Base-by-base conservation (phyloP, 2,797 vertebrate genomes). In the Ptychadena robeensis region DNA sequence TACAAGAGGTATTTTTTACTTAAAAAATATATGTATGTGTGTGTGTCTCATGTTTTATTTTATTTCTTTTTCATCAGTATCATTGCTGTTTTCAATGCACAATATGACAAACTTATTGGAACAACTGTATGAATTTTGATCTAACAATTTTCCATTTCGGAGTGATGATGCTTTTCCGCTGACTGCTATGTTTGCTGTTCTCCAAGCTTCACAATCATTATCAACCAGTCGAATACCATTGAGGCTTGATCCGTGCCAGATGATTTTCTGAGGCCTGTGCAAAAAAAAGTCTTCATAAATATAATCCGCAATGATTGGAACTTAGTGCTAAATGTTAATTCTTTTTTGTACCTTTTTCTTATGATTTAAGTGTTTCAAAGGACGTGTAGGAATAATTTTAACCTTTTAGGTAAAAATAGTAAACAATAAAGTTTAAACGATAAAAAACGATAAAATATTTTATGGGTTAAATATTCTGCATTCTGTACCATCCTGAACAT, bases 21-120 rank as follows among this genome's bases (percentile, higher is more conserved):
- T n/a, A n/a, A n/a, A n/a, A n/a, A n/a, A n/a, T n/a, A n/a, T n/a
- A n/a, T n/a, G n/a, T n/a, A n/a, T 0, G 22, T 76, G 31, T 71
- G 3, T 14, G 8, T 61, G 1, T 4, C 25, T 37, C 27, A 25
- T 5, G 79, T 72, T 77, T 94, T 93, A 96, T 92, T 94, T 92
- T 88, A n/a, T 91, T 92, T 86, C 86, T 87, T 22, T 87, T 88
- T n/a, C n/a, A 57, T 95, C 91, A 2, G 93, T 91, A 73, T 97
- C 90, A 72, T 96, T 97, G 77, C 96, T 98, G 92, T 98, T 98
- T 93, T 99, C 97, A 2, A 99, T 95, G 86, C 98, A 99, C n/a
- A 99, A 94, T 74, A 99, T 92, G 31, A 98, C 94, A 80, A 96
- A 95, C 85, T 92, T 92, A 84, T 95, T 96, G 74, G 94, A 95